Evolutionary conservation across 2,888 invertebrate genomes (phyloP).

Genomic region (Himalopsyche tibetana): DNA sequence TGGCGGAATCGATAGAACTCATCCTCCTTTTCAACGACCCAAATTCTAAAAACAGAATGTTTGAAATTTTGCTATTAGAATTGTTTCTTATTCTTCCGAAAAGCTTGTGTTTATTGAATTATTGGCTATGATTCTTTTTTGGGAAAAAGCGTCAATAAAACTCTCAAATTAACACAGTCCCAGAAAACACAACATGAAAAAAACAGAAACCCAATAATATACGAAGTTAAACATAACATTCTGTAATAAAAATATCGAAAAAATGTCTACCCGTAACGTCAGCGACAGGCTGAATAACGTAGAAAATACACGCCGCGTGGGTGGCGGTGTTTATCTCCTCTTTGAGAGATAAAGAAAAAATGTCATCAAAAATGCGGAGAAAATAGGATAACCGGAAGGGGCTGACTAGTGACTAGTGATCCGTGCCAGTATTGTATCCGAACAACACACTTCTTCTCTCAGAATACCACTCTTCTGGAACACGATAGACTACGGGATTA

Average conservation of each 20-base stretch:
- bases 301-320: slow-evolving; percentile 35
- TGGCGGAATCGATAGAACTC: too few relatives aligned
- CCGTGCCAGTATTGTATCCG: slow-evolving; percentile 51
- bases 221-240: slow-evolving; percentile 37
- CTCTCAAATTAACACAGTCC: slow-evolving; percentile 30
- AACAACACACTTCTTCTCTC: slow-evolving; percentile 40
- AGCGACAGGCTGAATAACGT: background rate
- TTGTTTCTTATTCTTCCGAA: background rate
- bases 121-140: background rate
- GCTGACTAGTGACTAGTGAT: slow-evolving; percentile 50
- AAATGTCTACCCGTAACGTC: background rate
- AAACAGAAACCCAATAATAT: slow-evolving; percentile 27
- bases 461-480: background rate
- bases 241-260: slow-evolving; percentile 40
- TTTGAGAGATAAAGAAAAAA: slow-evolving; percentile 43
- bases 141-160: slow-evolving; percentile 14
- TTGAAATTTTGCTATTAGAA: background rate
- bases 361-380: slow-evolving; percentile 28
- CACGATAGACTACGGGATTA: slow-evolving; percentile 39
- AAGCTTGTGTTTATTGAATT: slow-evolving; percentile 6
- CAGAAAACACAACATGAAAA: slow-evolving; percentile 40
- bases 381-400: slow-evolving; percentile 22
- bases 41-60: background rate
- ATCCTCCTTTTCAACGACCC: too few relatives aligned
- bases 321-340: slow-evolving; percentile 31